phyloP scores from a whole-genome alignment of 1,140 invertebrate species.

The Acromyrmex charruanus region DNA sequence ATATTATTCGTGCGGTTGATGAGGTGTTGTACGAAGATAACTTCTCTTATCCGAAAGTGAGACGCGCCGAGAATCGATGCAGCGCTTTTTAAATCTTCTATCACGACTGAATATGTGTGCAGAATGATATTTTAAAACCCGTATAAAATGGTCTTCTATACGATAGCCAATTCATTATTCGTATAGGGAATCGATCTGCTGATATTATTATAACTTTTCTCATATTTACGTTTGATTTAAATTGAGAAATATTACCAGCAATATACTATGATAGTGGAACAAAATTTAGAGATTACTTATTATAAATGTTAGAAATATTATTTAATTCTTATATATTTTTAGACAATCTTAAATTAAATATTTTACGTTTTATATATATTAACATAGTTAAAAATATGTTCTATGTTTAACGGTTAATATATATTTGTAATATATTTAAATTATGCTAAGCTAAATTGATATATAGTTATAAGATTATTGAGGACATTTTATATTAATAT shows the following conservation, averaged over 20 bases:
- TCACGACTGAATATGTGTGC: background rate
- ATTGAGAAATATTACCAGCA: background rate
- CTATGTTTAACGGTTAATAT: background rate
- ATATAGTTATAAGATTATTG: background rate
- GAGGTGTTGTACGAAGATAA: slow-evolving; percentile 9
- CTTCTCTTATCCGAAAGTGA: slow-evolving; percentile 12
- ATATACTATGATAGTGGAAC: background rate
- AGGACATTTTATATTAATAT: background rate
- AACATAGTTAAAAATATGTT: background rate
- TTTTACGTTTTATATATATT: background rate
- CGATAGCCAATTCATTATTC: background rate
- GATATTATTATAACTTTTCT: background rate
- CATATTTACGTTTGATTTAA: background rate
- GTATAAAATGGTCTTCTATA: slow-evolving; percentile 9
- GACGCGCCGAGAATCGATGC: slow-evolving; percentile 45
- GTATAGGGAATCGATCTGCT: background rate
- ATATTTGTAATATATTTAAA: background rate
- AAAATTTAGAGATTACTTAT: background rate
- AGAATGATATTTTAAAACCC: slow-evolving; percentile 15
- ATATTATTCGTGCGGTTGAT: slow-evolving; percentile 33
- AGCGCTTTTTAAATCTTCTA: slow-evolving; percentile 45
- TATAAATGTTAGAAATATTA: background rate
- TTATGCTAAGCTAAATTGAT: background rate
- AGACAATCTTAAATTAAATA: background rate
- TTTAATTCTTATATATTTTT: background rate